A percentile compares a stretch with the other conserved stretches of the same genome.
Evolutionary conservation across 2,113 vertebrate species (phyloP).

Genomic region (Abramis brama): DNA sequence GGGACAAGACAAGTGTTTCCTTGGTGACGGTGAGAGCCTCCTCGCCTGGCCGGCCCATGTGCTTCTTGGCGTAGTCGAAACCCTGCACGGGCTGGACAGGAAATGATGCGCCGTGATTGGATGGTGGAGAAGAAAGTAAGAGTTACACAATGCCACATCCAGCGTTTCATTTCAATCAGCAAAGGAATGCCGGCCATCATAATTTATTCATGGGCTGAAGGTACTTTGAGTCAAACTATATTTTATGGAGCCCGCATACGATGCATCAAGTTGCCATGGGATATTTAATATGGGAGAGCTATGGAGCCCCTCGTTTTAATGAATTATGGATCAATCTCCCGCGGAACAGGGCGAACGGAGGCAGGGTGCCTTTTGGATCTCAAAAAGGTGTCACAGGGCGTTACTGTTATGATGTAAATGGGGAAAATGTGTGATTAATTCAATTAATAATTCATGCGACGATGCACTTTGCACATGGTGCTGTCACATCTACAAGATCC

Average conservation of each 20-base stretch:
- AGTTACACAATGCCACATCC: neutral
- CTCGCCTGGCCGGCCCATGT: slow-evolving; percentile 91
- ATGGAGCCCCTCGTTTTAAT: slow-evolving; percentile 31
- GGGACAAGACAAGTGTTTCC: slow-evolving; percentile 89
- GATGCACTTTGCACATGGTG: slow-evolving; percentile 3
- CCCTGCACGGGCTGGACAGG: slow-evolving; percentile 91
- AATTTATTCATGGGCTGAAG: slow-evolving; percentile 53
- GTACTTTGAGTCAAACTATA: slow-evolving; percentile 32
- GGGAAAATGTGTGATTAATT: slow-evolving; percentile 37
- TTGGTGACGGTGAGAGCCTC: slow-evolving; percentile 90
- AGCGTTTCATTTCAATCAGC: slow-evolving; percentile 39
- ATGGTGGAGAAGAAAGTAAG: neutral
- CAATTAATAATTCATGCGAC: slow-evolving; percentile 37
- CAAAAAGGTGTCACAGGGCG: neutral
- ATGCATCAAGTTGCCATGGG: slow-evolving; percentile 11
- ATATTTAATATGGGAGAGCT: slow-evolving; percentile 32
- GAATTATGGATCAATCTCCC: slow-evolving; percentile 48
- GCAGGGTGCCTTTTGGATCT: slow-evolving; percentile 11
- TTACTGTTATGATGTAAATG: neutral
- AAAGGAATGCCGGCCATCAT: slow-evolving; percentile 20
- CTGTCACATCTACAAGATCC: slow-evolving; percentile 17
- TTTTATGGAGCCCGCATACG: slow-evolving; percentile 20
- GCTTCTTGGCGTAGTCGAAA: slow-evolving; percentile 98
- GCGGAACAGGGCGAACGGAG: neutral
- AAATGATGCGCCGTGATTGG: neutral